Percentiles rank a stretch among this genome's conserved stretches.
These are phyloP conservation scores for Dione vanillae DNA, from an alignment of 2,888 invertebrate species.

Conservation along the genomic window DNA sequence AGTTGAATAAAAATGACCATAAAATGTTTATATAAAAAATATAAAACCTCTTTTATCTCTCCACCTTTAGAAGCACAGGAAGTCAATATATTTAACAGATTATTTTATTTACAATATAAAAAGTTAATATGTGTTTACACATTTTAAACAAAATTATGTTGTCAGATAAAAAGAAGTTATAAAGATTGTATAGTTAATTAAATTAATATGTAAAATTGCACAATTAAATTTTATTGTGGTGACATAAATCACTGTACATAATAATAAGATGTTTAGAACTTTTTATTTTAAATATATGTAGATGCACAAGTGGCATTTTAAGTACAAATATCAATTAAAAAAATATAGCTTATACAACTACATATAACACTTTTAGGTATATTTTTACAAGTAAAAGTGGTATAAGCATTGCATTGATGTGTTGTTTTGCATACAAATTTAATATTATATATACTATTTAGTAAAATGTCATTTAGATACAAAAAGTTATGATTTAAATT, in stretches of 20 bases:
- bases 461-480: neutral
- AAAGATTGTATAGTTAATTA: neutral
- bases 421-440: neutral
- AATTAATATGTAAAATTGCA: neutral
- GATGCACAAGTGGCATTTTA: neutral
- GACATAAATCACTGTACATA: neutral
- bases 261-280: neutral
- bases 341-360: neutral
- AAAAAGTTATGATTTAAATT: neutral
- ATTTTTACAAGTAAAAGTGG: neutral
- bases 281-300: neutral
- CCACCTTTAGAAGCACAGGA: neutral
- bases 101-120: neutral
- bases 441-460: neutral
- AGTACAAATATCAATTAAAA: neutral
- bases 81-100: neutral
- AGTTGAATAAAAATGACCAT: constrained; percentile 5
- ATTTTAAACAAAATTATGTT: neutral
- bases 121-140: neutral
- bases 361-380: constrained; percentile 1
- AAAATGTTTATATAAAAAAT: constrained; percentile 12
- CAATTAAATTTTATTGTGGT: neutral
- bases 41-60: constrained; percentile 5
- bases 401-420: neutral
- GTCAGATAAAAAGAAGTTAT: neutral